Evolutionary conservation across 35 echinoderm and acorn worm species (phyloP), one percentile per base, ranked within the genome.

Genomic region (Acanthaster planci): DNA sequence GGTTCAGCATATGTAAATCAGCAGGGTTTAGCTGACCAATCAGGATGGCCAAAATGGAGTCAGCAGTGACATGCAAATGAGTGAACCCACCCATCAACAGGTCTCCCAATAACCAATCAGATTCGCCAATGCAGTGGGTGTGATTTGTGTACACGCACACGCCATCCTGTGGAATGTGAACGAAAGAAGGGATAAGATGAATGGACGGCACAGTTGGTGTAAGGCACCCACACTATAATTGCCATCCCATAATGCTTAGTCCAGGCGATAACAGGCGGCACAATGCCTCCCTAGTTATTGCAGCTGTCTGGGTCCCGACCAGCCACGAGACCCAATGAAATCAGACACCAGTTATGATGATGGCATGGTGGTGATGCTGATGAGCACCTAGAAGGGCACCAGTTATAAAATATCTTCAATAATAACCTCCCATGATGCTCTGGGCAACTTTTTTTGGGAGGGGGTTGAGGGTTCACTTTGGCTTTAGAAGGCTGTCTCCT

Each of bases 11-110:
- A 72, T 72, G 64, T 26, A 72, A 72, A 72, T 72, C 1, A 47
- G 42, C 30, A 29, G 14, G 7, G 34, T 30, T 29, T 14, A 26
- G 26, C 34, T 72, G 64, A 26, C 64, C 64, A 72, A 72, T 72
- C 64, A 72, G 64, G 21, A 19, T 0, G 10, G 64, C 8, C 64
- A 14, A 72, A 10, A 21, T 14, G 26, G 23, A 72, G 19, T 72
- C 64, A 72, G 64, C 64, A 72, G 64, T 72, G 64, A 72, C 64
- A 72, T 72, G 64, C 64, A 72, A 31, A 72, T 72, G 64, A 72
- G 34, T 14, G 29, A 72, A 59, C 14, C 64, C 15, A 72, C 64
- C 64, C 64, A 72, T 72, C 64, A 72, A 72, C 64, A 72, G 64
- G 64, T 72, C 64, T 72, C 14, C 21, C 34, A 29, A 6, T 26